phyloP scores from a whole-genome alignment of 2,888 invertebrate species.

The Unio delphinus region DNA sequence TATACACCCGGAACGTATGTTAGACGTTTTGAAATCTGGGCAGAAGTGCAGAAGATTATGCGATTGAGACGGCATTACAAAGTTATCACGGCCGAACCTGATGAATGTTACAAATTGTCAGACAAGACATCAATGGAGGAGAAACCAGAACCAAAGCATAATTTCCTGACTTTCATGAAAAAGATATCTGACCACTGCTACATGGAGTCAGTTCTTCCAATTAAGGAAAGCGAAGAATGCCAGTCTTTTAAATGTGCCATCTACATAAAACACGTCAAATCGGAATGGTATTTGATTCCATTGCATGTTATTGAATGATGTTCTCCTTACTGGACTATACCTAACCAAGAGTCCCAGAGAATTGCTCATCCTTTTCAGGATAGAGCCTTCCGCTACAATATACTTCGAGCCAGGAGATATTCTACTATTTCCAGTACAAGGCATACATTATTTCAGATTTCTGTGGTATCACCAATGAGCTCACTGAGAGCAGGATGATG shows the following conservation, averaged over 20 bases:
- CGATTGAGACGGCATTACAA: constrained; percentile 13
- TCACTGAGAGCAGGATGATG: no score
- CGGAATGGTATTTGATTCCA: no score
- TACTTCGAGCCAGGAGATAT: constrained; percentile 10
- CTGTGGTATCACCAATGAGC: no score
- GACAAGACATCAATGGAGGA: neutral
- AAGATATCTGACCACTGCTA: no score
- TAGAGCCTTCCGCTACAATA: constrained; percentile 1
- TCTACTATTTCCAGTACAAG: constrained; percentile 1
- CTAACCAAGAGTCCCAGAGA: constrained; percentile 7
- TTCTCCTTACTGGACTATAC: constrained; percentile 10
- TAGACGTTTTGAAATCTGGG: constrained; percentile 12
- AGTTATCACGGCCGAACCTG: constrained; percentile 14
- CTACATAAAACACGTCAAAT: no score
- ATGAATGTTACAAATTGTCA: constrained; percentile 24
- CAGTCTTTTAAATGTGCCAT: no score
- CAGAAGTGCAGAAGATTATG: constrained; percentile 12
- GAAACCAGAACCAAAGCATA: no score
- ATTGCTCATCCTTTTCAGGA: constrained; percentile 4
- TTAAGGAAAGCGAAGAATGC: no score
- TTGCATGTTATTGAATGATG: constrained; percentile 4
- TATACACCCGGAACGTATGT: constrained; percentile 11
- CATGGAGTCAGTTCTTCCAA: no score
- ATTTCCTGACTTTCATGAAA: no score
- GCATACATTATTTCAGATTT: no score